Evolutionary conservation across 2,797 vertebrate species (phyloP).

Genomic region (Gadopsis marmoratus): DNA sequence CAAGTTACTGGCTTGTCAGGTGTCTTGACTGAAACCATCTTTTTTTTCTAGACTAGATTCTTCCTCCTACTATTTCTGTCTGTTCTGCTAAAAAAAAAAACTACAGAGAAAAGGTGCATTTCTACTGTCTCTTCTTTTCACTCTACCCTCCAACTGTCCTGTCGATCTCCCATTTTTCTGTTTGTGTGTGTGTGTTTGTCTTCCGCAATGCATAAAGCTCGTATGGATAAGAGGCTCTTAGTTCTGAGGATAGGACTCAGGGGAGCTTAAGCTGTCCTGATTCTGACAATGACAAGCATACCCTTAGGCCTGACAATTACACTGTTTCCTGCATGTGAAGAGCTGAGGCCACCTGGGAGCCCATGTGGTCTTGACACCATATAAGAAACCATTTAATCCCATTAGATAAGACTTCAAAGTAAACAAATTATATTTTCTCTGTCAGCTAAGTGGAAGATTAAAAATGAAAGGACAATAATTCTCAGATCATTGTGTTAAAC

Average conservation of each 20-base stretch:
- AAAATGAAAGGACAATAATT: constrained; percentile 25
- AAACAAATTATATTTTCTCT: constrained; percentile 52
- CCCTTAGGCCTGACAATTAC: constrained; percentile 74
- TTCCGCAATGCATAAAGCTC: constrained; percentile 49
- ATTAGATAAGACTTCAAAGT: constrained; percentile 58
- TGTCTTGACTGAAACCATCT: constrained; percentile 68
- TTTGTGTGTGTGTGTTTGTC: not conserved
- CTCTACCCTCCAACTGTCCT: constrained; percentile 67
- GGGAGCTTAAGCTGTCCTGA: constrained; percentile 73
- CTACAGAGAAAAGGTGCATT: constrained; percentile 80
- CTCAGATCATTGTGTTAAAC: constrained; percentile 7
- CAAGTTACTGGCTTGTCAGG: constrained; percentile 55
- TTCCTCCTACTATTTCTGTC: constrained; percentile 69
- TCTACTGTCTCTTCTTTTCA: constrained; percentile 54
- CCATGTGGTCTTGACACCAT: constrained; percentile 69
- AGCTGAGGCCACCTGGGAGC: constrained; percentile 66
- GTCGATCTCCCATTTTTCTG: constrained; percentile 51
- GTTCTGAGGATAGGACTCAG: constrained; percentile 68
- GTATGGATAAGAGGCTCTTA: constrained; percentile 71
- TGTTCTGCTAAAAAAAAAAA: constrained; percentile 77
- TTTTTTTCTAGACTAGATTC: constrained; percentile 68
- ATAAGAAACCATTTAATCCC: constrained; percentile 64
- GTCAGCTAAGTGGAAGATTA: constrained; percentile 42
- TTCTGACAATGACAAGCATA: constrained; percentile 77
- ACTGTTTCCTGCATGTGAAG: constrained; percentile 70